Evolutionary conservation across 2,113 vertebrate genomes (phyloP).

Genomic region (Microtus montanus): DNA sequence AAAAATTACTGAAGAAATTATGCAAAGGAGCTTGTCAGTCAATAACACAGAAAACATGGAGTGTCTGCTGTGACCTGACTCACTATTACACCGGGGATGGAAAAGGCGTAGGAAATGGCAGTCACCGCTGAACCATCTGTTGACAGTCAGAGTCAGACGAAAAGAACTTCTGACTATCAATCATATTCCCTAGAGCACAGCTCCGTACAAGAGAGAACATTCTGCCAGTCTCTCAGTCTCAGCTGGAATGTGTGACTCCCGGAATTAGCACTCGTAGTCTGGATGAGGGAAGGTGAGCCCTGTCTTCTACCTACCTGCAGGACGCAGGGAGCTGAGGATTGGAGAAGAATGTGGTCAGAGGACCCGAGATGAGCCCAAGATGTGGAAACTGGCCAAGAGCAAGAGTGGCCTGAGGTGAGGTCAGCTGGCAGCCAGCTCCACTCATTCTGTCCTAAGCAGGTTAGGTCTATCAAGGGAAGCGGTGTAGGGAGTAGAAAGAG

Average conservation of each 20-base stretch:
- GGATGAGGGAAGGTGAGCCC: not conserved
- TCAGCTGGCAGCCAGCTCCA: not conserved
- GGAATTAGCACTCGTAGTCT: not conserved
- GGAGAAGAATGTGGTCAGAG: not conserved
- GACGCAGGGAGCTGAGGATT: not conserved
- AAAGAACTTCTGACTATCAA: not conserved
- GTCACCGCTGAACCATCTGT: not conserved
- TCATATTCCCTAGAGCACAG: not conserved
- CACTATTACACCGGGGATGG: not conserved
- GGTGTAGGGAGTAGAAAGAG: not conserved
- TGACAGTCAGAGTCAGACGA: not conserved
- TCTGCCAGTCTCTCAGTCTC: not conserved
- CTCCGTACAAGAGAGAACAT: not conserved
- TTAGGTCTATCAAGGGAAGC: not conserved
- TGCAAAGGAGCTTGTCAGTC: slow-evolving; percentile 37
- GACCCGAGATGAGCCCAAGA: not conserved
- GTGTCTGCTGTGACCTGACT: not conserved
- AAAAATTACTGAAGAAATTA: slow-evolving; percentile 32
- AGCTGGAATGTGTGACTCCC: not conserved
- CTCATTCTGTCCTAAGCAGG: not conserved
- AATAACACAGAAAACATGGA: slow-evolving; percentile 39
- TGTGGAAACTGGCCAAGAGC: not conserved
- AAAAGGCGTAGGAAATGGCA: not conserved
- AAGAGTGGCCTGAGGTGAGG: not conserved
- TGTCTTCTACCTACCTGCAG: not conserved